Percentiles rank a stretch among this genome's conserved stretches.
phyloP scores from a whole-genome alignment of 2,888 invertebrate genomes.

The Tenodera sinensis region DNA sequence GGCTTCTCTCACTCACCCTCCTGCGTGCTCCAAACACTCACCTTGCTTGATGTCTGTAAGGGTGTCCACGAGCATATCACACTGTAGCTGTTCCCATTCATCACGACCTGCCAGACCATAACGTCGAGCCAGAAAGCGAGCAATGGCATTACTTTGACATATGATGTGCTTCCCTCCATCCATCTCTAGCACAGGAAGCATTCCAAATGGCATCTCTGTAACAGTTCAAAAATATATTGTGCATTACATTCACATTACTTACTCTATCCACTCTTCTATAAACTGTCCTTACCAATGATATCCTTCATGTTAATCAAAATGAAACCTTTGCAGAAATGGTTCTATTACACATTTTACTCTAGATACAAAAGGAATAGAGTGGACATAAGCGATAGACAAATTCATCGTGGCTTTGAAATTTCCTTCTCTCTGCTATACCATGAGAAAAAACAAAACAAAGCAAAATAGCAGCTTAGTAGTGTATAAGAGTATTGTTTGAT shows the following conservation, averaged over 20 bases:
- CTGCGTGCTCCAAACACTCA: constrained; percentile 34
- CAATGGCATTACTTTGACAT: constrained; percentile 55
- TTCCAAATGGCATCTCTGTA: constrained; percentile 54
- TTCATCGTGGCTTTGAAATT: background rate
- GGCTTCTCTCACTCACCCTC: too few relatives aligned
- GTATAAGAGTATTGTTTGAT: background rate
- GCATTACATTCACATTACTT: background rate
- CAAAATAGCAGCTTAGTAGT: background rate
- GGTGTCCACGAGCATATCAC: constrained; percentile 55
- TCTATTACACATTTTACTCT: too few relatives aligned
- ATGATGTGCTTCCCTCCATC: constrained; percentile 50
- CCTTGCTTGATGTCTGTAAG: constrained; percentile 54
- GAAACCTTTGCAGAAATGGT: too few relatives aligned
- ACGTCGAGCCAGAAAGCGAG: constrained; percentile 53
- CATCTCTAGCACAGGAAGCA: constrained; percentile 56
- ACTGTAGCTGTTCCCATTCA: constrained; percentile 54
- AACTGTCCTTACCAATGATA: too few relatives aligned
- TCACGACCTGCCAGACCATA: constrained; percentile 52
- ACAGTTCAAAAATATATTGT: constrained; percentile 31
- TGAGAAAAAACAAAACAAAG: too few relatives aligned
- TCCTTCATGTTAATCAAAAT: too few relatives aligned
- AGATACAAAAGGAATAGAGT: too few relatives aligned
- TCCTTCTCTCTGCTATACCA: too few relatives aligned
- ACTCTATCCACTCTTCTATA: background rate
- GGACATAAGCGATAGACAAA: background rate